phyloP scores from a whole-genome alignment of 2,113 vertebrate genomes.

The rabbit (Oryctolagus cuniculus) region mOryCun1.1 NC_091448.1:40708501-40709000 shows the following conservation, averaged over 20 bases:
- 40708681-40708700: background rate
- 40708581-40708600: background rate
- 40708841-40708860: background rate
- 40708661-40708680: background rate
- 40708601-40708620: conserved; percentile 30
- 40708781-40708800: background rate
- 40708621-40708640: conserved; percentile 37
- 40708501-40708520: conserved; percentile 51
- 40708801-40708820: background rate
- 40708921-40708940: conserved; percentile 16
- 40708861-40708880: background rate
- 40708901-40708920: background rate
- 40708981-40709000: background rate
- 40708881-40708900: background rate
- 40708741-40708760: background rate
- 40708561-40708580: conserved; percentile 15
- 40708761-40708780: background rate
- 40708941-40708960: conserved; percentile 42
- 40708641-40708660: background rate
- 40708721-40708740: background rate
- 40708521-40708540: conserved; percentile 28
- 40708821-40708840: background rate
- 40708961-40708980: background rate
- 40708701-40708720: background rate
- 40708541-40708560: background rate